Evolutionary conservation across 1,140 invertebrate genomes (phyloP), one percentile per base, ranked within the genome.

Genomic region (Condylostylus longicornis): DNA sequence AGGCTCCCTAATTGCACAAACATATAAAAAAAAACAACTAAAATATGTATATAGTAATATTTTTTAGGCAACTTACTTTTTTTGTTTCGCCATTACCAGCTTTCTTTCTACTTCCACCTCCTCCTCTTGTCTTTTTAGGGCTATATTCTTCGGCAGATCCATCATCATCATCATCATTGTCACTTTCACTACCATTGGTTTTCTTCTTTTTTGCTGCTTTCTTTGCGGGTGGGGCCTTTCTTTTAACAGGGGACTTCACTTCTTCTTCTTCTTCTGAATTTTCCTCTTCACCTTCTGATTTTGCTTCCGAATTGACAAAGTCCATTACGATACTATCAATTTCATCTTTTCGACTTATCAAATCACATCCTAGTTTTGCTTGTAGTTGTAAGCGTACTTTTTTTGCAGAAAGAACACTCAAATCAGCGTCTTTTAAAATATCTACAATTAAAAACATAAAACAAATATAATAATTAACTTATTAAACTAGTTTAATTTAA

Each of bases 321-420:
- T 79, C 78, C 79, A 88, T 83, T 0, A 89, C 81, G 25, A 89
- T 62, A 44, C 76, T 72, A 48, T 89, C 84, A 18, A 89, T 78
- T 55, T 87, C 74, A 56, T 86, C 82, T 63, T 82, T 86, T 48
- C 81, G 79, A 33, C 54, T 66, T 18, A 71, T 64, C 10, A 94
- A 65, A 47, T 89, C 82, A 38, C 74, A 67, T 27, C 77, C 77
- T 9, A 89, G 66, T 53, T 82, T 80, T 41, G 80, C 72, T 61
- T 94, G 85, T 38, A 93, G 65, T 52, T 83, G 75, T 61, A 82
- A 76, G 19, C 87, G 75, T n/a, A 94, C 83, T 62, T 88, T 86
- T 51, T 91, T 94, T 2, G 84, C 79, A 9, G 86, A 86, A 47
- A 82, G 80, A 22, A 74, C 75, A 6, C 75, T 73, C 8, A 91